Conservation (phyloP, 2,797 vertebrate genomes). For the Cossypha polioptera region DNA sequence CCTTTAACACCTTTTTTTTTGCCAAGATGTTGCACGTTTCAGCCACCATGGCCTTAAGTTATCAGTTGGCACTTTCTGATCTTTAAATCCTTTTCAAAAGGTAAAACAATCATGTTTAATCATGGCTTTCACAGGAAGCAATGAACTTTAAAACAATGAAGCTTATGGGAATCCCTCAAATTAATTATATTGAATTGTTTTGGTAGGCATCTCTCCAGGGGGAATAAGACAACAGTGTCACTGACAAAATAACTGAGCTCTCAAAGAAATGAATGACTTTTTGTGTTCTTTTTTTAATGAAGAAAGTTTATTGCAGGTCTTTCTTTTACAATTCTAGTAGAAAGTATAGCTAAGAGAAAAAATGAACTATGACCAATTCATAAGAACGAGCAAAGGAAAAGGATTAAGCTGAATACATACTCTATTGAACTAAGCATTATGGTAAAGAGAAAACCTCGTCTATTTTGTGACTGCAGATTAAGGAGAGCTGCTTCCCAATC, state of each 20-base stretch:
- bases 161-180: neutral
- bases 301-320: slow-evolving; percentile 82
- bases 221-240: neutral
- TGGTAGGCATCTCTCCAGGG: neutral
- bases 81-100: neutral
- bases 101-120: neutral
- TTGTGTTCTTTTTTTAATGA: slow-evolving; percentile 2
- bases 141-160: neutral
- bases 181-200: neutral
- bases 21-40: neutral
- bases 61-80: neutral
- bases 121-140: neutral
- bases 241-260: neutral
- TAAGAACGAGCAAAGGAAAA: slow-evolving; percentile 57
- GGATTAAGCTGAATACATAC: slow-evolving; percentile 57
- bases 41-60: neutral
- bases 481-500: slow-evolving; percentile 18
- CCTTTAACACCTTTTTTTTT: neutral
- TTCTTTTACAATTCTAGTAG: slow-evolving; percentile 73
- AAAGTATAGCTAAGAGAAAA: slow-evolving; percentile 75
- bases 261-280: neutral
- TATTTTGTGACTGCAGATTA: slow-evolving; percentile 16
- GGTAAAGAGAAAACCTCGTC: slow-evolving; percentile 17
- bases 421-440: slow-evolving; percentile 51
- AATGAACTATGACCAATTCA: slow-evolving; percentile 43